Percentiles rank a stretch among this genome's conserved stretches.
These are phyloP conservation scores for Hylaea fasciaria DNA, from an alignment of 2,888 invertebrate species.

Conservation along the genomic window DNA sequence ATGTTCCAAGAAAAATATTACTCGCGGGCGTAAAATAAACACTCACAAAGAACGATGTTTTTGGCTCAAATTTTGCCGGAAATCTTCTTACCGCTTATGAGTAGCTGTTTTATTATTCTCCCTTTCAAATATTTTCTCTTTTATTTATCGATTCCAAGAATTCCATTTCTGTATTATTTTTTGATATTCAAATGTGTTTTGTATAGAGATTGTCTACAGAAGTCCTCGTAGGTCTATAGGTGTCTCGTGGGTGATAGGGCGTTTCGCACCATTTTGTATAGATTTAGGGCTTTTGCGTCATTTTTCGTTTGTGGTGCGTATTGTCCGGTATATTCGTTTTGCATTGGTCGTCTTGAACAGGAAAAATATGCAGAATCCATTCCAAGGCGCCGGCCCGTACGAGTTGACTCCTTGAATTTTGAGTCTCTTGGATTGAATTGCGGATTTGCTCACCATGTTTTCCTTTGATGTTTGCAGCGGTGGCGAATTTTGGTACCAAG, in stretches of 20 bases:
- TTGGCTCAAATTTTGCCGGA: conserved; percentile 28
- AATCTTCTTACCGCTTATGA: conserved; percentile 33
- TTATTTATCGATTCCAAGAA: conserved; percentile 30
- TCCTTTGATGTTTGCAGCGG: too few species aligned
- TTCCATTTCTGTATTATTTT: conserved; percentile 6
- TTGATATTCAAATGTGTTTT: conserved; percentile 9
- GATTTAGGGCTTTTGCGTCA: too few species aligned
- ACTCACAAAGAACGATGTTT: conserved; percentile 33
- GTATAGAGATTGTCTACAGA: conserved; percentile 6
- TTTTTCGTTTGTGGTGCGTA: too few species aligned
- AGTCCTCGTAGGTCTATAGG: neutral
- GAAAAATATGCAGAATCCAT: too few species aligned
- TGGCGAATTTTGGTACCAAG: too few species aligned
- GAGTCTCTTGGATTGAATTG: neutral
- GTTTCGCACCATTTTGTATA: too few species aligned
- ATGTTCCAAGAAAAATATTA: conserved; percentile 34
- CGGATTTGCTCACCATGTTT: too few species aligned
- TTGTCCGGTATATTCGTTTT: too few species aligned
- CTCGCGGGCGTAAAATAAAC: conserved; percentile 31
- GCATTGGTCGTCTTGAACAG: too few species aligned
- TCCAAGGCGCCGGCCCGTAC: too few species aligned
- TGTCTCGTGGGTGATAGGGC: too few species aligned
- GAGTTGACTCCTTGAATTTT: neutral
- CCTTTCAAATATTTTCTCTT: conserved; percentile 29
- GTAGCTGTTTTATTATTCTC: conserved; percentile 39